Evolutionary conservation across 2,113 vertebrate species (phyloP).

Genomic region (Pseudorectes ferrugineus): DNA sequence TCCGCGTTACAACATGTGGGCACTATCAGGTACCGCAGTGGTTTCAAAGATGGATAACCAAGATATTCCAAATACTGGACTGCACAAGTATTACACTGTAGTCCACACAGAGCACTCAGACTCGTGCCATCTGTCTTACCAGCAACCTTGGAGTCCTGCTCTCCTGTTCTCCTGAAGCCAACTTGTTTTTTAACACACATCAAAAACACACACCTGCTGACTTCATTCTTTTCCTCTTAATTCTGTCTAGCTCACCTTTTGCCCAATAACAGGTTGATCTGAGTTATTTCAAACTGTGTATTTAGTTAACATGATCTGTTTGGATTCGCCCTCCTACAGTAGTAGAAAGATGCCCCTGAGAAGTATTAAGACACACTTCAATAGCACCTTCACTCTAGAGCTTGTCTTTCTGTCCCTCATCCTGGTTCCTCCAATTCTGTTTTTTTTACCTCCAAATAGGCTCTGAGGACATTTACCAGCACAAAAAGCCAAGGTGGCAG

Average conservation of each 20-base stretch:
- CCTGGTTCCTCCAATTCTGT: not conserved
- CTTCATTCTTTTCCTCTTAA: not conserved
- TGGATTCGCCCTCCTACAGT: fast-evolving
- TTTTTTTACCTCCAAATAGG: fast-evolving
- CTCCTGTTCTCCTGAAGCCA: not conserved
- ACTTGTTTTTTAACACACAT: fast-evolving
- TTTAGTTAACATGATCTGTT: fast-evolving
- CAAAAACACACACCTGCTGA: not conserved
- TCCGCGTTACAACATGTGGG: fast-evolving
- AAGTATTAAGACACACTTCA: fast-evolving
- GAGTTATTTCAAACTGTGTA: fast-evolving
- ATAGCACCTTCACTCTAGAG: not conserved
- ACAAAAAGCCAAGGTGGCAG: fast-evolving
- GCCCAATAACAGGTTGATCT: fast-evolving
- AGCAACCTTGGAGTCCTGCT: fast-evolving
- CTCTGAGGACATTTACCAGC: too few relatives aligned
- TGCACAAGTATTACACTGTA: not conserved
- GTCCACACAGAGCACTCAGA: too few relatives aligned
- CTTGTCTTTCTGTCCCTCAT: not conserved
- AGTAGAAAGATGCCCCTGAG: fast-evolving
- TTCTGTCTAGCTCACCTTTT: not conserved
- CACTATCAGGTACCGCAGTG: not conserved
- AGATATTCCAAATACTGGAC: not conserved
- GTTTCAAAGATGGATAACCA: fast-evolving
- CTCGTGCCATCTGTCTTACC: fast-evolving